These are phyloP conservation scores for Lepeophtheirus salmonis DNA, from an alignment of 1,140 invertebrate genomes.

Conservation along the genomic window DNA sequence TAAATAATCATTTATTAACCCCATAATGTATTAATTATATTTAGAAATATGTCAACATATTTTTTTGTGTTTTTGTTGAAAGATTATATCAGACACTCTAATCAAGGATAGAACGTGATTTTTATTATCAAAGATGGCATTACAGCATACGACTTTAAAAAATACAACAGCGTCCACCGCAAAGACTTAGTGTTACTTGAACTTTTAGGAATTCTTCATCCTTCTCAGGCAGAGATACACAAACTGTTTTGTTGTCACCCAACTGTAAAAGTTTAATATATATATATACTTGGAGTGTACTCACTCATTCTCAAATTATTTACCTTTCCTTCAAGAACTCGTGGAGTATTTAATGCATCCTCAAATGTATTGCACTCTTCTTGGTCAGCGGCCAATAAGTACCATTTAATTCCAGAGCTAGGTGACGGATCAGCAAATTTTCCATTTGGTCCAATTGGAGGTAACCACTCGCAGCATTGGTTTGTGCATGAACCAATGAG, in stretches of 20 bases:
- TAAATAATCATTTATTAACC: no score
- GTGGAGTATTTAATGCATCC: background rate
- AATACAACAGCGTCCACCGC: background rate
- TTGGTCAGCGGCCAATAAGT: background rate
- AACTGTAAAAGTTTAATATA: background rate
- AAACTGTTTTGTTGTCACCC: background rate
- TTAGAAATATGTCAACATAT: no score
- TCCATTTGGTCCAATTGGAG: background rate
- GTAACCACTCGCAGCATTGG: background rate
- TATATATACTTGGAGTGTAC: no score
- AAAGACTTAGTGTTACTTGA: background rate
- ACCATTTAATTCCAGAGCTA: background rate
- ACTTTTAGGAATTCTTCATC: background rate
- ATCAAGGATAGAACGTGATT: no score
- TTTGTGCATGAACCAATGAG: background rate
- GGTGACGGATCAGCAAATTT: background rate
- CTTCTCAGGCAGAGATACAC: background rate
- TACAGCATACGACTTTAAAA: no score
- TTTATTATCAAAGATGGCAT: no score
- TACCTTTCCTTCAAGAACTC: background rate
- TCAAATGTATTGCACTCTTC: background rate
- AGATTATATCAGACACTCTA: no score
- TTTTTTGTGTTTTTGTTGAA: no score
- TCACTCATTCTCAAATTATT: no score
- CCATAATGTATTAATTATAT: no score